Conservation (phyloP, 2,888 invertebrate genomes). For the Lydus trimaculatus region DNA sequence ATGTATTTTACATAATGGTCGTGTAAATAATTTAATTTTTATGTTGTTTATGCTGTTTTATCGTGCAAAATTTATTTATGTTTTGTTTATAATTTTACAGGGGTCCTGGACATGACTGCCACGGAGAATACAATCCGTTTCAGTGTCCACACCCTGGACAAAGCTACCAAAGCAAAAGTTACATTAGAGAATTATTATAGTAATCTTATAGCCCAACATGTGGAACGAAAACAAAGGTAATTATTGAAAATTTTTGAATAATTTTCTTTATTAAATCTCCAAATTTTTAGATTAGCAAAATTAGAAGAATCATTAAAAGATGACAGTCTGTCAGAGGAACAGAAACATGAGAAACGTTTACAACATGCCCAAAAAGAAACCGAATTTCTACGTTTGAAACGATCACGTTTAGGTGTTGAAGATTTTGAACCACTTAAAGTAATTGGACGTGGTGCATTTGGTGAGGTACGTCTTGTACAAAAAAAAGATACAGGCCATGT, state of each 20-base stretch:
- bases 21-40: constrained; percentile 36
- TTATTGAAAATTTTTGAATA: background rate
- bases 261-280: background rate
- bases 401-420: constrained; percentile 95
- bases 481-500: constrained; percentile 99
- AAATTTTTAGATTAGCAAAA: constrained; percentile 74
- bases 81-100: constrained; percentile 60
- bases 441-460: constrained; percentile 92
- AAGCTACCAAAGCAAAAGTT: constrained; percentile 98
- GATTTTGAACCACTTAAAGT: constrained; percentile 99
- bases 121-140: constrained; percentile 87
- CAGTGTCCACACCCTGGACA: constrained; percentile 97
- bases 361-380: constrained; percentile 99
- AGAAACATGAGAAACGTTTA: constrained; percentile 91
- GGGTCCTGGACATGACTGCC: constrained; percentile 86
- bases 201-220: constrained; percentile 96
- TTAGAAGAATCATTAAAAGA: constrained; percentile 97
- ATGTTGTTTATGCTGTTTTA: constrained; percentile 34
- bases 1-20: background rate
- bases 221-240: constrained; percentile 94
- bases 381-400: constrained; percentile 94
- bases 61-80: constrained; percentile 7
- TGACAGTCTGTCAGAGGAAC: constrained; percentile 92
- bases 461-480: constrained; percentile 96
- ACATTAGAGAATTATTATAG: constrained; percentile 99